Conservation (phyloP, 2,797 vertebrate species). For the Sarcophilus harrisii region DNA sequence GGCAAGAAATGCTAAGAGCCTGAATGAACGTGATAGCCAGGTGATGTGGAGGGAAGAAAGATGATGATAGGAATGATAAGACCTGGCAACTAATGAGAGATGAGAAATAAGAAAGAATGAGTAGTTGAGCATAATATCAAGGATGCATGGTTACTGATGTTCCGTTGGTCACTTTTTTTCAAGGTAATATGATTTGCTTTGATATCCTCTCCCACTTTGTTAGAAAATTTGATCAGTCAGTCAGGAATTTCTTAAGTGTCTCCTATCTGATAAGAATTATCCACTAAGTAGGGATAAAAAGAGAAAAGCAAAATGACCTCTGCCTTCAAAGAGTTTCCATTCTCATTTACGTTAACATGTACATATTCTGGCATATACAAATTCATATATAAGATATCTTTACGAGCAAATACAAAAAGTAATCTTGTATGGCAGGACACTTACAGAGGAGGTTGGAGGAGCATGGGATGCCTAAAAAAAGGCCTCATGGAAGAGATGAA, state of each 20-base stretch:
- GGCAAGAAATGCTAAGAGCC: not conserved
- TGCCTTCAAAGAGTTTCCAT: not conserved
- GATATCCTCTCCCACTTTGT: not conserved
- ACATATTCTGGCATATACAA: not conserved
- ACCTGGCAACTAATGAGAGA: not conserved
- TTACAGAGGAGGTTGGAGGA: not conserved
- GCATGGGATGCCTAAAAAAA: not conserved
- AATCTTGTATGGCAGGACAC: not conserved
- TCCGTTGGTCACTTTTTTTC: not conserved
- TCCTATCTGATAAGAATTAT: not conserved
- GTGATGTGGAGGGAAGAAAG: not conserved
- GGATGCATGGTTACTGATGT: not conserved
- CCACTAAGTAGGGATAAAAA: not conserved
- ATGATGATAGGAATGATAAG: not conserved
- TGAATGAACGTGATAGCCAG: not conserved
- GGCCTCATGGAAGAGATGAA: not conserved
- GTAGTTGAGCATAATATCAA: not conserved
- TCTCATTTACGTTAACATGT: not conserved
- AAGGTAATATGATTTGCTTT: not conserved
- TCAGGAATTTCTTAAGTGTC: not conserved
- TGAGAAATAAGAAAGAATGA: not conserved
- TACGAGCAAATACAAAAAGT: not conserved
- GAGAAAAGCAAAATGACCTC: not conserved
- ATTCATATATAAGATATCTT: not conserved
- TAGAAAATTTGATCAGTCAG: not conserved